phyloP scores from a whole-genome alignment of 1,140 invertebrate species.

The Parapsyche elsis region DNA sequence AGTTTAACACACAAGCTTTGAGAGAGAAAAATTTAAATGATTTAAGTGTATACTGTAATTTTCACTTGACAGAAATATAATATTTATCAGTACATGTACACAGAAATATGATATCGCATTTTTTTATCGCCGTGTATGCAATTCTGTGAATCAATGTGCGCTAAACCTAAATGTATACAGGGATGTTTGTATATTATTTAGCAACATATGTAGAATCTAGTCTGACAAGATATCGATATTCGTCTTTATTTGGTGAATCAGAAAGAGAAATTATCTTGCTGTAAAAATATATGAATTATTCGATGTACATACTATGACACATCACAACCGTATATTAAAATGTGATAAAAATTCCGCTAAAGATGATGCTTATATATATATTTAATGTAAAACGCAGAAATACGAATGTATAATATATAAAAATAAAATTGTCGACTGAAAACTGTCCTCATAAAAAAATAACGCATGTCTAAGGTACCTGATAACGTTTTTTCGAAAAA shows the following conservation, averaged over 20 bases:
- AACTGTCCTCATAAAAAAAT: conserved; percentile 14
- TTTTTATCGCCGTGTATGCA: not conserved
- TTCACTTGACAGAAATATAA: no score
- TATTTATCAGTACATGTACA: no score
- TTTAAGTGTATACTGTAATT: no score
- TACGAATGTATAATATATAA: not conserved
- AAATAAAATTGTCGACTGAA: conserved; percentile 13
- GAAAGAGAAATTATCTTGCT: not conserved
- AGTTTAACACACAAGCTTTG: no score
- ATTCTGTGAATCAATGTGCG: not conserved
- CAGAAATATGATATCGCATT: no score
- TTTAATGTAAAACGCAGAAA: not conserved
- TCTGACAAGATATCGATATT: conserved; percentile 33
- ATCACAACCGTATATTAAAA: conserved; percentile 21
- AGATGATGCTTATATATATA: not conserved
- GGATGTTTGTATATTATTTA: conserved; percentile 39
- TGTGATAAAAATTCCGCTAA: conserved; percentile 23
- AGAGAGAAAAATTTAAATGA: no score
- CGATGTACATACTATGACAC: conserved; percentile 39
- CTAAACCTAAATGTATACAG: conserved; percentile 2
- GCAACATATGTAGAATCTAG: conserved; percentile 38
- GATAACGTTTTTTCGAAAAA: conserved; percentile 18
- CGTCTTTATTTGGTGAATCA: conserved; percentile 2
- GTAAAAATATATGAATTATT: not conserved
- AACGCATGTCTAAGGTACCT: conserved; percentile 30